phyloP scores from a whole-genome alignment of 2,113 vertebrate species.

The Nerophis ophidion region DNA sequence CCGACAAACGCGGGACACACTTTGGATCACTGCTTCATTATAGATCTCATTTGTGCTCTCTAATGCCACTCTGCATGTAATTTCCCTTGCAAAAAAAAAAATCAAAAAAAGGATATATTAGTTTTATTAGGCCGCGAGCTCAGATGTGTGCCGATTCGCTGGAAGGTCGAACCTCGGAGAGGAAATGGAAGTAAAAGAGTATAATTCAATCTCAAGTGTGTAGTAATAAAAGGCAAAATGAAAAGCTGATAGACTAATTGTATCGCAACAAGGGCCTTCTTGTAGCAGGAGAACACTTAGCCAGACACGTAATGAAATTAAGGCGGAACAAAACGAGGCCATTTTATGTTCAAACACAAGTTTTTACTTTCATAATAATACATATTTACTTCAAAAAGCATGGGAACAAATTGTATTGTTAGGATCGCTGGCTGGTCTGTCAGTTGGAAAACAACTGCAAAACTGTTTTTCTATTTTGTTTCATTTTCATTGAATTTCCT shows the following conservation, averaged over 20 bases:
- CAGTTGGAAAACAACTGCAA: too few species aligned
- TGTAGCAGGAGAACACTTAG: constrained; percentile 34
- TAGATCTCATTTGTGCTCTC: constrained; percentile 50
- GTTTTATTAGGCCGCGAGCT: constrained; percentile 39
- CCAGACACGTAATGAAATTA: constrained; percentile 34
- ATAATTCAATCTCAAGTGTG: constrained; percentile 56
- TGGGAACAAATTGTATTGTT: background rate
- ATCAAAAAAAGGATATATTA: constrained; percentile 46
- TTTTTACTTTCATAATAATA: background rate
- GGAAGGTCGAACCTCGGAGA: constrained; percentile 52
- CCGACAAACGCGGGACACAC: constrained; percentile 29
- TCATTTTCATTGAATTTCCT: too few species aligned
- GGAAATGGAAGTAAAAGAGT: constrained; percentile 51
- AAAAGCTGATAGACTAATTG: constrained; percentile 49
- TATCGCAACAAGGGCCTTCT: constrained; percentile 37
- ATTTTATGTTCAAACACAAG: background rate
- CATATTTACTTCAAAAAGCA: too few species aligned
- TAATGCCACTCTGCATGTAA: constrained; percentile 40
- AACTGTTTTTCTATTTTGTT: too few species aligned
- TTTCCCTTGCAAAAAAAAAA: constrained; percentile 36
- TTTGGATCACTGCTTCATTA: constrained; percentile 51
- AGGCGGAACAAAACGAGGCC: constrained; percentile 5
- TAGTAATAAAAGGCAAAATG: constrained; percentile 34
- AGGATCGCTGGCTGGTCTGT: too few species aligned
- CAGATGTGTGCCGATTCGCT: constrained; percentile 46